Evolutionary conservation across 1,140 invertebrate genomes (phyloP).

Genomic region (Sipha flava): DNA sequence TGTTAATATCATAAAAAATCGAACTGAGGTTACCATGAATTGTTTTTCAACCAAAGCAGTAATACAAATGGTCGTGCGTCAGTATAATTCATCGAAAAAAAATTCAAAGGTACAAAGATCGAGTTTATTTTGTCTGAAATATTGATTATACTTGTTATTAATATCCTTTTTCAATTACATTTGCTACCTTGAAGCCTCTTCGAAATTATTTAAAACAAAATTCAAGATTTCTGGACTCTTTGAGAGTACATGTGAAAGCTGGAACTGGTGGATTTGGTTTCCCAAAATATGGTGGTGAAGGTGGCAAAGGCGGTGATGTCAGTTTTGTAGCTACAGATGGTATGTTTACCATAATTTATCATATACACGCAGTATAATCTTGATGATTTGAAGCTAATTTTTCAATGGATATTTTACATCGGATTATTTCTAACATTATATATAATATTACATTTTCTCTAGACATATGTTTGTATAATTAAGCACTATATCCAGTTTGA

Average conservation of each 20-base stretch:
- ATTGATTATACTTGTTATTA: neutral
- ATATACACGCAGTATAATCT: neutral
- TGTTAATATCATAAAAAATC: no score
- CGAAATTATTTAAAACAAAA: slow-evolving; percentile 15
- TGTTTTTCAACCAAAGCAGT: neutral
- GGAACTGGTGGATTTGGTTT: slow-evolving; percentile 61
- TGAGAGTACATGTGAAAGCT: slow-evolving; percentile 36
- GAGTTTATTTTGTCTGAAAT: no score
- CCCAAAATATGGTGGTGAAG: slow-evolving; percentile 69
- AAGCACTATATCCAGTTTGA: no score
- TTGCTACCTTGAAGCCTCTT: neutral
- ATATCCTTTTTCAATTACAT: neutral
- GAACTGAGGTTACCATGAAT: neutral
- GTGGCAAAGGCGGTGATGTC: slow-evolving; percentile 78
- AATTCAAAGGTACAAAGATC: neutral
- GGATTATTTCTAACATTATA: neutral
- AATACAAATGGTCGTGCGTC: neutral
- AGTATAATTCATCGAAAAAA: neutral
- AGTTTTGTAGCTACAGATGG: slow-evolving; percentile 58
- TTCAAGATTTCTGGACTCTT: slow-evolving; percentile 38
- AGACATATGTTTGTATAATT: no score
- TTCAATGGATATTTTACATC: no score
- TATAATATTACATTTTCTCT: no score
- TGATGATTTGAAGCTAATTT: neutral
- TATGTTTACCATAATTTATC: slow-evolving; percentile 20